Evolutionary conservation across 2,797 vertebrate species (phyloP), one percentile per base, ranked within the genome.

Genomic region (Knipowitschia caucasica): DNA sequence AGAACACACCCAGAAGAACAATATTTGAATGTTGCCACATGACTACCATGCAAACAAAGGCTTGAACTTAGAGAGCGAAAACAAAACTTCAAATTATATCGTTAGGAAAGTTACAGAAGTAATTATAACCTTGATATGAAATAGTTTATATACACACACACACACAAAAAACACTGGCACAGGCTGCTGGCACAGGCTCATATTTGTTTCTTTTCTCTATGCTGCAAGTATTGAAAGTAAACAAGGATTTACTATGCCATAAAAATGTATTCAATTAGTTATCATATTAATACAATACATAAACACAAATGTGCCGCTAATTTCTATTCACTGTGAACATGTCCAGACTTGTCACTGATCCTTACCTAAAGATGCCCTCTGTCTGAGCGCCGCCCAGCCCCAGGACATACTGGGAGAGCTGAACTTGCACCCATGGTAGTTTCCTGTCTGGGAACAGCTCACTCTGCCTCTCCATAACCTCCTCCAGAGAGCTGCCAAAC

Each of bases 301-400:
- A 29, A 12, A 50, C 20, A 65, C 53, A 25, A 42, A 10, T 4
- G 24, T 14, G 20, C 35, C 43, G 77, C 31, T 64, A 42, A 68
- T 77, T 29, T 18, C n/a, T 23, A 14, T 23, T 24, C 47, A 15
- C 10, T 14, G 33, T n/a, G 31, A 12, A 50, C 49, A 35, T 36
- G 31, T 50, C 49, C 31, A 33, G 45, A 23, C 45, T 33, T 49
- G 45, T 49, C 29, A 7, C 12, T 3, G 18, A 18, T 21, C 55
- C 76, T 87, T 76, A 96, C 94, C 94, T 94, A 89, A 96, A 96
- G 86, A 96, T 96, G 49, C 94, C 94, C 78, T 95, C 94, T 0
- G 94, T 92, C 73, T 92, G 92, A 53, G 93, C 91, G 44, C 94
- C 94, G 4, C 92, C 93, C 68, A 95, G 79, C 38, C 89, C 90